Evolutionary conservation across 2,797 vertebrate species (phyloP), one percentile per base, ranked within the genome.

Genomic region (Sandelia bainsii): DNA sequence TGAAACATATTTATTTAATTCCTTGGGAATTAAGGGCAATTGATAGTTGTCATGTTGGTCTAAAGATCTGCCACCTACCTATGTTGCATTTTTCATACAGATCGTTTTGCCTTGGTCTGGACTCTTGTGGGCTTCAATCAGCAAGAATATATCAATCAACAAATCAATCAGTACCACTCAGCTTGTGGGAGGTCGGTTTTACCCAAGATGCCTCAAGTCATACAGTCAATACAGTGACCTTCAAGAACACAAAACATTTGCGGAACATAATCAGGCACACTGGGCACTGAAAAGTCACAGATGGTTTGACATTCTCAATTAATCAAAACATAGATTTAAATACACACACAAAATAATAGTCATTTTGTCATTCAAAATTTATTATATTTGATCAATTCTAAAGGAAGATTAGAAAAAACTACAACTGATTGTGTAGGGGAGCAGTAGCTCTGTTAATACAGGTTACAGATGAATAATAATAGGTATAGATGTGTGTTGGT

Each of bases 201-300:
- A 52, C 70, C 69, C 59, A 72, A 63, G 60, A 69, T 50, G 77
- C 67, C 66, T 80, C 20, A 46, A 82, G 72, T 73, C 23, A 37
- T 37, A 37, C 57, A 68, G 77, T 90, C 86, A 69, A 92, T 89
- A 89, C 62, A 70, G 75, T 81, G 81, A 91, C 89, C 87, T 91
- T 91, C 81, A 83, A 74, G 48, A 74, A 79, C 78, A 79, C 68
- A 72, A 86, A 89, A 86, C 74, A 85, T 73, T 65, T 53, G 39
- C 25, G 13, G 46, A 80, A 85, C 77, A 64, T 79, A 75, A 82
- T 81, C 70, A 75, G 56, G 60, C 40, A 8, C 4, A 45, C 48
- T 39, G 25, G 74, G 60, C 40, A 57, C 63, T 22, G 17, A 78
- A 84, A 78, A 80, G 81, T 74, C 66, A 66, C 56, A 72, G 50